A percentile compares a stretch with the other conserved stretches of the same genome.
Evolutionary conservation across 1,140 invertebrate species (phyloP).

Genomic region (Arion vulgaris): DNA sequence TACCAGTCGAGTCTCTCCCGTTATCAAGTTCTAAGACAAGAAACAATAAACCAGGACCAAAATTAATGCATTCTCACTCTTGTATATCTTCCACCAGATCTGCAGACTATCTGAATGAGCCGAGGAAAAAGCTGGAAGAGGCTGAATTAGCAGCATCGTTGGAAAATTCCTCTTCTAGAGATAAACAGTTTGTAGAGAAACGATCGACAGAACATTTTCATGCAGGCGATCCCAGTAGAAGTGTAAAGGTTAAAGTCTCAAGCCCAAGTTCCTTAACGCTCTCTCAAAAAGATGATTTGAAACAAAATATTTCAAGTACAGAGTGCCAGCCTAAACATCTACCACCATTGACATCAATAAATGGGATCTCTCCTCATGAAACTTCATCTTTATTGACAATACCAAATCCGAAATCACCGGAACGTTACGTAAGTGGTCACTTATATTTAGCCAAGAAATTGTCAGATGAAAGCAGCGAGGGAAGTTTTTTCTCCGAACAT

Average conservation of each 20-base stretch:
- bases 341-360: background rate
- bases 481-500: conserved; percentile 46
- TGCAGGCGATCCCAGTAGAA: background rate
- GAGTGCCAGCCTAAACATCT: too few species aligned
- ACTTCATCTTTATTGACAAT: conserved; percentile 40
- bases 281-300: background rate
- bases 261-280: background rate
- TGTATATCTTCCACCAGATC: conserved; percentile 26
- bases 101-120: conserved; percentile 55
- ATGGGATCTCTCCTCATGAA: background rate
- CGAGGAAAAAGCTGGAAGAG: conserved; percentile 52
- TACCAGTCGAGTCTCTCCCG: conserved; percentile 40
- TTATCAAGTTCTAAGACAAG: background rate
- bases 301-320: background rate
- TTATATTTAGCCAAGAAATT: conserved; percentile 71
- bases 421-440: conserved; percentile 67
- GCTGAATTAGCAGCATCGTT: conserved; percentile 26
- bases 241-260: background rate
- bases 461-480: conserved; percentile 70
- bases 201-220: background rate
- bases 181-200: background rate
- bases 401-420: conserved; percentile 38
- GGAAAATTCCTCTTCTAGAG: background rate
- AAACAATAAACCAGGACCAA: conserved; percentile 16
- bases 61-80: conserved; percentile 19